Percentiles rank a stretch among this genome's conserved stretches.
Conservation (phyloP, 2,888 invertebrate species). For the Drosophila longiperda region DNA sequence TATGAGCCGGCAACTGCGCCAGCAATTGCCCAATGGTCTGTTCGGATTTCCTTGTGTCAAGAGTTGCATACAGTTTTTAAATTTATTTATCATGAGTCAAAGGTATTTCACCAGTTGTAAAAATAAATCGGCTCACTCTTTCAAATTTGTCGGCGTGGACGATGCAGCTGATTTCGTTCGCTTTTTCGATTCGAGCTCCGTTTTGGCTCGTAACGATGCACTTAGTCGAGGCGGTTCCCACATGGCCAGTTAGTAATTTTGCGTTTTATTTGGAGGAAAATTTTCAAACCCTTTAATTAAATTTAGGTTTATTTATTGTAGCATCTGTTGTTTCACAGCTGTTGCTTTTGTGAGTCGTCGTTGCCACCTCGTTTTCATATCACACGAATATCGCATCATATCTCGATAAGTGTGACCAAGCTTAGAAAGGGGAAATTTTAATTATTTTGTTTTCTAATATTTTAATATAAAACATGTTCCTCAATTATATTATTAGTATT, state of each 20-base stretch:
- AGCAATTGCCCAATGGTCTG: conserved; percentile 72
- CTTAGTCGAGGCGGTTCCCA: conserved; percentile 87
- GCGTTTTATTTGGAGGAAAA: conserved; percentile 16
- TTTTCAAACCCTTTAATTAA: conserved; percentile 14
- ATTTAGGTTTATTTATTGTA: conserved; percentile 6
- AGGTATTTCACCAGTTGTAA: conserved; percentile 55
- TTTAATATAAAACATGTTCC: background rate
- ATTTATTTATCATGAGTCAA: background rate
- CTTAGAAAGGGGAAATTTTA: conserved; percentile 7
- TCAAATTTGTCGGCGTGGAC: conserved; percentile 56
- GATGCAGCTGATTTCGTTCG: conserved; percentile 27
- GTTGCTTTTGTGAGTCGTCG: conserved; percentile 26
- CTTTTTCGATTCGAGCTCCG: conserved; percentile 85
- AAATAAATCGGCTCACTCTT: conserved; percentile 61
- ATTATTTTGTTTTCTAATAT: background rate
- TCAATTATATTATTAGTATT: background rate
- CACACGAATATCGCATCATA: conserved; percentile 10
- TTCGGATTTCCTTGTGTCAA: conserved; percentile 44
- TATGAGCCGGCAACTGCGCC: conserved; percentile 61
- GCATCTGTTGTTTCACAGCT: conserved; percentile 51
- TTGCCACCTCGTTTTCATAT: conserved; percentile 34
- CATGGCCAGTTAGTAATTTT: conserved; percentile 49
- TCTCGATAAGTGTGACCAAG: conserved; percentile 17
- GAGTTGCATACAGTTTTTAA: background rate
- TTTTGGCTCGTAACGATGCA: conserved; percentile 88